A percentile compares a stretch with the other conserved stretches of the same genome.
These are phyloP conservation scores for Zophobas morio DNA, from an alignment of 1,140 invertebrate genomes.

Conservation along the genomic window DNA sequence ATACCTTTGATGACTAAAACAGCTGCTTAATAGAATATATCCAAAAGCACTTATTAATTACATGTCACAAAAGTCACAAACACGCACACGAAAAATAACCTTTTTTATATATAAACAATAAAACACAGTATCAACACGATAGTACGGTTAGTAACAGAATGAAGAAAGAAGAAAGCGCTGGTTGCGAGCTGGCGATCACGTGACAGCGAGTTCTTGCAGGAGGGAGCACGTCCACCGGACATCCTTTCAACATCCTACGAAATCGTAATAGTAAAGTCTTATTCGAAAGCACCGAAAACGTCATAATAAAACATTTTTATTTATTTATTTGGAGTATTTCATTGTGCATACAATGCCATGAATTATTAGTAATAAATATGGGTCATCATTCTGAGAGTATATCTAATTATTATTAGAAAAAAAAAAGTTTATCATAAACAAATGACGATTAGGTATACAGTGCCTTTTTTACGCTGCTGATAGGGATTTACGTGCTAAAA, in stretches of 20 bases:
- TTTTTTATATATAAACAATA: constrained; percentile 8
- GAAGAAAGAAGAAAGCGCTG: constrained; percentile 51
- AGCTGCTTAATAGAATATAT: constrained; percentile 6
- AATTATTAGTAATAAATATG: too few species aligned
- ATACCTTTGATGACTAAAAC: constrained; percentile 37
- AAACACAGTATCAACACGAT: constrained; percentile 20
- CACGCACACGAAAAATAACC: constrained; percentile 28
- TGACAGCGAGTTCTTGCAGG: constrained; percentile 42
- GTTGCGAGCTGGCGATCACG: constrained; percentile 45
- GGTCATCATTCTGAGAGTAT: too few species aligned
- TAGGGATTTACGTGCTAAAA: too few species aligned
- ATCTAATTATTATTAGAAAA: too few species aligned
- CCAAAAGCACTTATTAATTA: constrained; percentile 40
- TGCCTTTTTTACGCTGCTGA: too few species aligned
- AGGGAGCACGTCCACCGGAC: constrained; percentile 49
- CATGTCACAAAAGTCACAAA: constrained; percentile 39
- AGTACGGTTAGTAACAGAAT: constrained; percentile 36
- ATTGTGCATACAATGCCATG: too few species aligned
- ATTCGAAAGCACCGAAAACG: background rate
- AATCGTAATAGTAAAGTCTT: constrained; percentile 17
- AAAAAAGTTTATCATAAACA: too few species aligned
- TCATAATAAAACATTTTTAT: too few species aligned
- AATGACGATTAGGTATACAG: too few species aligned
- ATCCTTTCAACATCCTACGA: constrained; percentile 45
- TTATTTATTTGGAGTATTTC: too few species aligned